These are phyloP conservation scores for Siphonodentalium dalli DNA, from an alignment of 2,888 invertebrate species.

Conservation along the genomic window DNA sequence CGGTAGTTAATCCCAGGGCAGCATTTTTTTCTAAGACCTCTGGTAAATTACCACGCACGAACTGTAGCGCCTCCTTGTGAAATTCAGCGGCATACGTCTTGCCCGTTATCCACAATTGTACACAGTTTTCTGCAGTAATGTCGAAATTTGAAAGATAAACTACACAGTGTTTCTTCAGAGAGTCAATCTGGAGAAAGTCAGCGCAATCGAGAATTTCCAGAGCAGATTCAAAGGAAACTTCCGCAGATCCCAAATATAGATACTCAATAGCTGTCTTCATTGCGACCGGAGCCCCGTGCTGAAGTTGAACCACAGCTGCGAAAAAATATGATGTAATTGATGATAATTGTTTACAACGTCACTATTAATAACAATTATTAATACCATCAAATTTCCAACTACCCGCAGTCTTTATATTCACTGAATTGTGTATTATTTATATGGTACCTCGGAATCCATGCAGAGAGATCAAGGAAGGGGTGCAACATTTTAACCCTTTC, in stretches of 20 bases:
- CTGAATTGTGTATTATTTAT: no score
- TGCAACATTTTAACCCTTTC: no score
- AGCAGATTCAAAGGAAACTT: conserved; percentile 32
- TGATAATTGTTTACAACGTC: no score
- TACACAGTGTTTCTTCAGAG: conserved; percentile 39
- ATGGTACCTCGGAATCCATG: no score
- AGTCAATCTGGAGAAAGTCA: conserved; percentile 48
- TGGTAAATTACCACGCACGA: conserved; percentile 39
- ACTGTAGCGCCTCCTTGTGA: conserved; percentile 40
- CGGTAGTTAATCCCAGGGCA: conserved; percentile 39
- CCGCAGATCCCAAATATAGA: conserved; percentile 39
- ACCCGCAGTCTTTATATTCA: no score
- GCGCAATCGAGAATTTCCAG: conserved; percentile 43
- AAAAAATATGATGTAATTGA: no score
- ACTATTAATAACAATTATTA: no score
- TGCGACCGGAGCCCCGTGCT: conserved; percentile 35
- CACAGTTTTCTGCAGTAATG: conserved; percentile 41
- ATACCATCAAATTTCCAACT: no score
- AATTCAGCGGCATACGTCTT: conserved; percentile 46
- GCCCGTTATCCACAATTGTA: conserved; percentile 38
- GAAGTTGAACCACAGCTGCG: conserved; percentile 37
- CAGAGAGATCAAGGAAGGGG: no score
- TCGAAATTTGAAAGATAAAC: conserved; percentile 34
- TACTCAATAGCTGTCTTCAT: conserved; percentile 41
- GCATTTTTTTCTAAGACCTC: conserved; percentile 40